These are phyloP conservation scores for Labroides dimidiatus DNA, from an alignment of 2,797 vertebrate genomes.

Conservation along the genomic window DNA sequence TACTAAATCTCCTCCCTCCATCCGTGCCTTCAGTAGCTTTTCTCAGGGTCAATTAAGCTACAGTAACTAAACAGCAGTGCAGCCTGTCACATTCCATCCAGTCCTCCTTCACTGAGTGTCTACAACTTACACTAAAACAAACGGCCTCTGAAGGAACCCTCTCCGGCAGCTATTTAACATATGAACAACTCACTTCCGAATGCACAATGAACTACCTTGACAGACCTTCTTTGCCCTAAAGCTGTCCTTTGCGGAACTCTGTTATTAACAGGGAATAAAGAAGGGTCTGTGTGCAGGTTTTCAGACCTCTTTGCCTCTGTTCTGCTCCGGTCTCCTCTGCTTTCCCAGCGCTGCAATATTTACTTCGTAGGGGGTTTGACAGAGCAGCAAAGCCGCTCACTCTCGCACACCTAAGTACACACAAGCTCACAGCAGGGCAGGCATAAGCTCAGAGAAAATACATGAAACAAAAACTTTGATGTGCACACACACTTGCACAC, in stretches of 20 bases:
- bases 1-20: constrained; percentile 25
- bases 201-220: constrained; percentile 79
- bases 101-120: constrained; percentile 70
- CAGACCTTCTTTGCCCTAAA: constrained; percentile 73
- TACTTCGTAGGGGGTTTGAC: constrained; percentile 62
- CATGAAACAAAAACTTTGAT: constrained; percentile 69
- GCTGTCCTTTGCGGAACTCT: constrained; percentile 66
- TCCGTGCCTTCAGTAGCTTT: constrained; percentile 45
- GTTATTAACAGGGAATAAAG: constrained; percentile 76
- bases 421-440: constrained; percentile 56
- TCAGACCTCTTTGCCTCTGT: constrained; percentile 50
- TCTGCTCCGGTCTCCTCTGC: constrained; percentile 25
- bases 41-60: constrained; percentile 83
- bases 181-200: constrained; percentile 82
- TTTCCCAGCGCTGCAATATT: constrained; percentile 67
- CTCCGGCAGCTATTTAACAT: constrained; percentile 80
- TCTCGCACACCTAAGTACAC: constrained; percentile 63
- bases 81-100: constrained; percentile 83
- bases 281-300: constrained; percentile 71
- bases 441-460: constrained; percentile 53
- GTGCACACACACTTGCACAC: constrained; percentile 49
- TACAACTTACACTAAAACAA: constrained; percentile 83
- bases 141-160: constrained; percentile 73
- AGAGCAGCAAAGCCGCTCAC: constrained; percentile 44
- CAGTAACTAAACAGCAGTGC: constrained; percentile 78